Evolutionary conservation across 2,113 vertebrate genomes (phyloP), one percentile per base, ranked within the genome.

Genomic region (Propithecus coquereli): DNA sequence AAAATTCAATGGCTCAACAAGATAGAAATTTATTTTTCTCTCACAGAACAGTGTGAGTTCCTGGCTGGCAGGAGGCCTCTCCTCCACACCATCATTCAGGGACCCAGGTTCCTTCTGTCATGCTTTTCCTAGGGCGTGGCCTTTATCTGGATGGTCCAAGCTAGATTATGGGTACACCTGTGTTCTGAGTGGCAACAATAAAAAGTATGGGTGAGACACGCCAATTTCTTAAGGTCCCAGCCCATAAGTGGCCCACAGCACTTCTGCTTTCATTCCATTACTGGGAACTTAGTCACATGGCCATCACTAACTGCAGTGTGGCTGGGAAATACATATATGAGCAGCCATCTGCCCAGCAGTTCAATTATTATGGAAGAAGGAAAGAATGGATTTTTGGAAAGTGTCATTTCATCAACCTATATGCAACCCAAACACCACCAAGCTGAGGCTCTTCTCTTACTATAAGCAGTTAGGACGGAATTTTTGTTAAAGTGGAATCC

Each of bases 401-500:
- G 25, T 25, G 17, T 90, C 45, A 45, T 22, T 45, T 40, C 6
- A 83, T 70, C 80, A 84, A 25, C 43, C 45, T 88, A 11, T 18
- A 40, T 87, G 34, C 47, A 23, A 63, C 45, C 23, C 76, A 90
- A 84, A 94, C 20, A 89, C 37, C 23, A 92, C 34, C 68, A 80
- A 83, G 30, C 9, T 79, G 70, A 92, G 77, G 43, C 40, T n/a
- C 50, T 89, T 92, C 13, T 50, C 47, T 79, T 90, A 22, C 82
- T 73, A 71, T 76, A 74, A 91, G 34, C 47, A 50, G 37, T n/a
- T 76, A 76, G 52, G 79, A 68, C 54, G 52, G 59, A 92, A 23
- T 65, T 93, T 90, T 80, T 92, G 11, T 81, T 81, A 92, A 95
- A 94, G 27, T 34, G 32, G 47, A 90, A 90, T 65, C 76, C 20